Conservation (phyloP, 2,113 vertebrate species). For the Bubo bubo region DNA sequence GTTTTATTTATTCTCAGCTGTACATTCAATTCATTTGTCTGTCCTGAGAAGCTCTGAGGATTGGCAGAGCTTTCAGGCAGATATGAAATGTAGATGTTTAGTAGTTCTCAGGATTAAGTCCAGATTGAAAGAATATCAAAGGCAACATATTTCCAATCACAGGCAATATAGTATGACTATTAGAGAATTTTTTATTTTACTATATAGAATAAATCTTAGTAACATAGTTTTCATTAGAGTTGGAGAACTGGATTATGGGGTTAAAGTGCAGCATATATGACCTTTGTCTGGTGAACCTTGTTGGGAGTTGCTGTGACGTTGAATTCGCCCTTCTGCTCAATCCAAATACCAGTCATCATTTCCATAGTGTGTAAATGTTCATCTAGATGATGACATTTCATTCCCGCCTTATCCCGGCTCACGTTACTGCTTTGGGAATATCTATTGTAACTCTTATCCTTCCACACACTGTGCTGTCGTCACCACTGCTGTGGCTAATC, state of each 20-base stretch:
- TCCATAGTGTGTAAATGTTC: slow-evolving; percentile 7
- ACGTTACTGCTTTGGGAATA: slow-evolving; percentile 38
- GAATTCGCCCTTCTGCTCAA: slow-evolving; percentile 42
- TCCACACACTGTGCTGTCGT: neutral
- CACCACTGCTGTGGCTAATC: slow-evolving; percentile 36
- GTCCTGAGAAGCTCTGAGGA: neutral
- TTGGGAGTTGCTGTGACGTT: neutral
- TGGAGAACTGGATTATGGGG: neutral
- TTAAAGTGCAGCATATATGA: neutral
- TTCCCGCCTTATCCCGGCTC: slow-evolving; percentile 30
- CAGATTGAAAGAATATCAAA: neutral
- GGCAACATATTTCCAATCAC: neutral
- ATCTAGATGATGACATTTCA: neutral
- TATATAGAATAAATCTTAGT: neutral
- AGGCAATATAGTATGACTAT: neutral
- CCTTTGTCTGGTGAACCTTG: neutral
- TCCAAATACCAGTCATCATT: slow-evolving; percentile 50
- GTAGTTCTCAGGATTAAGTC: neutral
- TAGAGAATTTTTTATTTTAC: neutral
- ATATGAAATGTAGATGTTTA: neutral
- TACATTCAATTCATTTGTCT: neutral
- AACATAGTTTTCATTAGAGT: neutral
- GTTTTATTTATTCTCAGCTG: neutral
- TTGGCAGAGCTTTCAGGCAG: neutral
- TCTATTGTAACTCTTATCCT: slow-evolving; percentile 59